Conservation (phyloP, 2,113 vertebrate genomes). For the Montifringilla adamsi region DNA sequence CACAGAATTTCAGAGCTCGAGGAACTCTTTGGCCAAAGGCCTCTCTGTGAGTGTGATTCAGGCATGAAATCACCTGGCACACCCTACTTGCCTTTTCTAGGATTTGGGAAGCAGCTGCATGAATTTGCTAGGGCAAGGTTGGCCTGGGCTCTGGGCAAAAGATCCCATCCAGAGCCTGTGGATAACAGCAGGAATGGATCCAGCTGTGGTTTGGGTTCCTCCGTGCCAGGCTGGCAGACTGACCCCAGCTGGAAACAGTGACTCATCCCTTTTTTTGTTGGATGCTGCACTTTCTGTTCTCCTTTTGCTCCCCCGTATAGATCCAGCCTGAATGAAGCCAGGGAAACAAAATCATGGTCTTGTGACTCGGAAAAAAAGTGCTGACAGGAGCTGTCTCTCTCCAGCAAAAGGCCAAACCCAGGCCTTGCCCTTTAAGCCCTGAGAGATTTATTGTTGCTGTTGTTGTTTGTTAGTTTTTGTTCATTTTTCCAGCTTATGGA, state of each 20-base stretch:
- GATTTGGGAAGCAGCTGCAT: background rate
- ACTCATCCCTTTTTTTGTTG: slow-evolving; percentile 22
- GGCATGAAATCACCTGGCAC: background rate
- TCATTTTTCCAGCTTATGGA: background rate
- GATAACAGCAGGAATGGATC: background rate
- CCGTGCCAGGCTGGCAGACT: background rate
- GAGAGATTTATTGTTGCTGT: background rate
- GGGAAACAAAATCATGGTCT: slow-evolving; percentile 28
- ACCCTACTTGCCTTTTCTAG: background rate
- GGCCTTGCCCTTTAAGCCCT: background rate
- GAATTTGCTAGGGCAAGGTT: background rate
- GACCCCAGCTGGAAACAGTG: background rate
- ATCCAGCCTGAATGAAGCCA: background rate
- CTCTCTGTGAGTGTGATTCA: fast-evolving
- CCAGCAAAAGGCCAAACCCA: background rate
- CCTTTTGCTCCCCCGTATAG: slow-evolving; percentile 1
- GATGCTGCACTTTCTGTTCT: slow-evolving; percentile 67
- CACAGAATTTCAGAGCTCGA: background rate
- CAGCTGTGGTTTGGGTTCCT: background rate
- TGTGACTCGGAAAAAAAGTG: slow-evolving; percentile 47
- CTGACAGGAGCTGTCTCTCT: slow-evolving; percentile 16
- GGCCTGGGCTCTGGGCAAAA: background rate
- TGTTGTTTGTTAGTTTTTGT: background rate
- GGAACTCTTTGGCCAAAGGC: background rate
- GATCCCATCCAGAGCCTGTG: background rate